phyloP scores from a whole-genome alignment of 2,113 vertebrate genomes.

The Nothocercus julius region DNA sequence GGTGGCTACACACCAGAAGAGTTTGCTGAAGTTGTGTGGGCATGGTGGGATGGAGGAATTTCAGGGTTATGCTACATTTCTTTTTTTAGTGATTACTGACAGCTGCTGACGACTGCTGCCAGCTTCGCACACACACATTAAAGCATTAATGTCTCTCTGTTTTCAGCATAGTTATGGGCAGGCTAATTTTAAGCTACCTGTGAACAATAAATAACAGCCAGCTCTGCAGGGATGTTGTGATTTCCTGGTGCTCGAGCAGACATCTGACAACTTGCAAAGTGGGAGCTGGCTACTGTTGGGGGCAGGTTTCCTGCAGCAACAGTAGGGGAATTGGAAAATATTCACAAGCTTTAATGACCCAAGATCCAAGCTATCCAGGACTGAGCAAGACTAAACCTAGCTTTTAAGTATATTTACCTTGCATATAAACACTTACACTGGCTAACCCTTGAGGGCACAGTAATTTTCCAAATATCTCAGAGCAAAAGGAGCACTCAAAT shows the following conservation, averaged over 20 bases:
- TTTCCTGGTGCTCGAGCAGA: not conserved
- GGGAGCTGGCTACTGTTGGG: not conserved
- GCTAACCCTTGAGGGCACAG: not conserved
- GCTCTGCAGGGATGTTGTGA: not conserved
- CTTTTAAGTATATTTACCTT: not conserved
- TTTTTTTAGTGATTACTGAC: not conserved
- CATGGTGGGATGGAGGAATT: not conserved
- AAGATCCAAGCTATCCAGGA: not conserved
- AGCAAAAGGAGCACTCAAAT: not conserved
- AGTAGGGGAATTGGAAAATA: fast-evolving
- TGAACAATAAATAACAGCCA: not conserved
- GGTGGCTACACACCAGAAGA: not conserved
- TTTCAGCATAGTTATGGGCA: not conserved
- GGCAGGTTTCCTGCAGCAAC: not conserved
- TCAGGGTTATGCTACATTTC: not conserved
- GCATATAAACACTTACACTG: not conserved
- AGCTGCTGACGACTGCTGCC: not conserved
- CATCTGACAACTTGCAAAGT: not conserved
- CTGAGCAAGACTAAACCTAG: not conserved
- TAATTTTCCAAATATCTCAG: not conserved
- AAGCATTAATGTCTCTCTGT: not conserved
- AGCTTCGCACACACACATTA: not conserved
- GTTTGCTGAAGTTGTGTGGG: not conserved
- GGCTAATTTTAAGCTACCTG: not conserved
- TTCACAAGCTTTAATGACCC: not conserved